Conservation (phyloP, 1,140 invertebrate species). For the Melipona quadrifasciata region DNA sequence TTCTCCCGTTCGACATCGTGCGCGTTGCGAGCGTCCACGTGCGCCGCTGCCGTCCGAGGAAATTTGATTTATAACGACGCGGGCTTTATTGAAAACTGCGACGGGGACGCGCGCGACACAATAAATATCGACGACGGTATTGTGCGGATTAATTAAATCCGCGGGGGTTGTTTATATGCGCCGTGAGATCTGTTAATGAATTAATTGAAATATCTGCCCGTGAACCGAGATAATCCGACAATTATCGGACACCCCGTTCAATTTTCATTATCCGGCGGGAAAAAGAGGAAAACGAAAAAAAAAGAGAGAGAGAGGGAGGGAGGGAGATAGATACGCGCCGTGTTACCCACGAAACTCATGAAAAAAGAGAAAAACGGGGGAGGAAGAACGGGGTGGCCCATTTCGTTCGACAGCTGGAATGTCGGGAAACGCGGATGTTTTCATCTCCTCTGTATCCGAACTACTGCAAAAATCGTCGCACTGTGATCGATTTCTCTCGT, state of each 20-base stretch:
- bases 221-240: conserved; percentile 33
- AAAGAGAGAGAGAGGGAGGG: not conserved
- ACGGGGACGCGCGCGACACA: not conserved
- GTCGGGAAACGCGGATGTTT: not conserved
- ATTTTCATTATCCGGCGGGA: conserved; percentile 30
- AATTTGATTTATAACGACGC: conserved; percentile 44
- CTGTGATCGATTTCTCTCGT: conserved; percentile 34
- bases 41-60: not conserved
- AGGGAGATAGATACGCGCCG: not conserved
- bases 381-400: not conserved
- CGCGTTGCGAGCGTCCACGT: not conserved
- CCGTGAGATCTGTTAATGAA: conserved; percentile 43
- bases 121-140: conserved; percentile 37
- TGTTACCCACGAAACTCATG: not conserved
- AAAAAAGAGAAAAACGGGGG: not conserved
- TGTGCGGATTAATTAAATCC: conserved; percentile 43
- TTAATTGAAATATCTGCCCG: conserved; percentile 46
- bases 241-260: conserved; percentile 43
- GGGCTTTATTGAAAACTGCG: conserved; percentile 35
- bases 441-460: not conserved
- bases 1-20: not conserved
- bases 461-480: not conserved
- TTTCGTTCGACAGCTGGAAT: not conserved
- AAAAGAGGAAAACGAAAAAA: not conserved
- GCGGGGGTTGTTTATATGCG: conserved; percentile 31